Percentiles rank a stretch among this genome's conserved stretches.
These are phyloP conservation scores for Acrossocheilus fasciatus DNA, from an alignment of 2,797 vertebrate genomes.

Conservation along the genomic window DNA sequence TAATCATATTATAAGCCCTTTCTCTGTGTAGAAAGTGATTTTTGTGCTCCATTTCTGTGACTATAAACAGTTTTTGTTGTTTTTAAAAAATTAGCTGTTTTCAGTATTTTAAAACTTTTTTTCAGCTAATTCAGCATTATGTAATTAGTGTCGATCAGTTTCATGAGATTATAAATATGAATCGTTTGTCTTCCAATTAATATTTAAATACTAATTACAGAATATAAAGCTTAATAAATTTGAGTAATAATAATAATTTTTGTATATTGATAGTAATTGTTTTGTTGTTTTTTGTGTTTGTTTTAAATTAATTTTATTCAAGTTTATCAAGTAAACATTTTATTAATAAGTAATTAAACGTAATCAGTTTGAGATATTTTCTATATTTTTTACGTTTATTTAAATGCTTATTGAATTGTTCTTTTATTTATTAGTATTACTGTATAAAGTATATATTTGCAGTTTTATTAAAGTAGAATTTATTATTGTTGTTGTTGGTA, in stretches of 20 bases:
- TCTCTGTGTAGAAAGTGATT: neutral
- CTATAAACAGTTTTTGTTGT: too few relatives aligned
- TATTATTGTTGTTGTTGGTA: neutral
- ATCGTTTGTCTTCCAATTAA: neutral
- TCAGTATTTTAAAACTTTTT: neutral
- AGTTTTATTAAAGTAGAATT: neutral
- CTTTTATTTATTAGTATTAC: neutral
- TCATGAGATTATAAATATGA: neutral
- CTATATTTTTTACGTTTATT: neutral
- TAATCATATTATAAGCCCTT: constrained; percentile 40
- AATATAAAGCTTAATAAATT: neutral
- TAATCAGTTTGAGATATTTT: too few relatives aligned
- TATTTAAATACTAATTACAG: neutral
- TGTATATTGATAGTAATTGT: neutral
- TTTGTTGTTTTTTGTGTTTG: neutral
- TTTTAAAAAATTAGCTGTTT: neutral
- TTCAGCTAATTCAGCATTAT: neutral
- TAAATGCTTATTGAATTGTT: neutral
- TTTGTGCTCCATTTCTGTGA: neutral
- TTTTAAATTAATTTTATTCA: neutral
- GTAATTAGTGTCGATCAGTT: neutral
- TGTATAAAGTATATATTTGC: neutral
- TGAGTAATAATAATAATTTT: neutral
- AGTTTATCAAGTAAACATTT: neutral
- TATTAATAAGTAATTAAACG: neutral